Evolutionary conservation across 2,113 vertebrate genomes (phyloP), one percentile per base, ranked within the genome.

Genomic region (Damaliscus lunatus): DNA sequence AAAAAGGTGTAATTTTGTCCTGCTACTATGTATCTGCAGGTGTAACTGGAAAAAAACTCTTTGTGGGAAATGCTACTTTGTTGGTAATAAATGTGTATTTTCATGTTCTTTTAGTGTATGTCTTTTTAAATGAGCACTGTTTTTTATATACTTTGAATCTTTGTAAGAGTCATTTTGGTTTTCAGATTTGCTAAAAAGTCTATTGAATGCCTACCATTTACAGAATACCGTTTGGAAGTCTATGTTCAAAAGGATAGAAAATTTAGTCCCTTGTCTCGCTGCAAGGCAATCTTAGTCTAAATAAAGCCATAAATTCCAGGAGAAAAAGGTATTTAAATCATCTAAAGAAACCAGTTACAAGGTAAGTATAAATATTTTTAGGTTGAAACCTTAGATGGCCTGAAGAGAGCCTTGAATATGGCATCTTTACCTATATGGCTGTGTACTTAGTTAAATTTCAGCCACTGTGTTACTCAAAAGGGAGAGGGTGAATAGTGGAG

Each of bases 11-110:
- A 82, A 53, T 23, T 82, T 93, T 74, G 77, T 93, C 46, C 29
- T 93, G 52, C 55, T 78, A 1, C 74, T 85, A 52, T 57, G 5
- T 48, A 57, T 64, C 31, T 83, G 29, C 55, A 36, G 52, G 29
- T 96, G 9, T 95, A 87, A 94, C 40, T 90, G 62, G n/a, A 59
- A 89, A 90, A 96, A 94, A 90, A 25, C 33, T 74, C 21, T n/a
- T 3, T 94, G 78, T 97, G 92, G 71, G 43, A 96, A 96, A 88
- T 93, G 53, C 67, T 84, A 23, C 74, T 97, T 98, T 84, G 27
- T 96, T 97, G 91, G 21, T 96, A 98, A 98, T 98, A 98, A 98
- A 98, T 92, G 71, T 7, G 4, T 98, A 98, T 98, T 98, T 98
- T 98, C 93, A 90, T 97, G 97, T 95, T 62, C 10, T 93, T 96